phyloP scores from a whole-genome alignment of 1,140 invertebrate species.

The Heliothis virescens region DNA sequence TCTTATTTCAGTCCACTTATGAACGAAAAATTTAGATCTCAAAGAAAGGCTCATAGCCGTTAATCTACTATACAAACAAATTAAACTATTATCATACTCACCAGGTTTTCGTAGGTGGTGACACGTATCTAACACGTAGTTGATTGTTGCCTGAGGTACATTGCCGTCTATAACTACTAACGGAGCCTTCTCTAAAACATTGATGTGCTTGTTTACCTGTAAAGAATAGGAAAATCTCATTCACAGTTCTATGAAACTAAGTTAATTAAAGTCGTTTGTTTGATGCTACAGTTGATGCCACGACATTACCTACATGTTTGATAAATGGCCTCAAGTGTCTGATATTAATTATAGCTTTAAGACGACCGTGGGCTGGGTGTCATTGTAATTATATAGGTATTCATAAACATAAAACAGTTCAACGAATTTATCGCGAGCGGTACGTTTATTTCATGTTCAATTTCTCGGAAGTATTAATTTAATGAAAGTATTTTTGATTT shows the following conservation, averaged over 20 bases:
- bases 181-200: conserved; percentile 87
- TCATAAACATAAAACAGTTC: too few relatives aligned
- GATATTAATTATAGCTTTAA: conserved; percentile 6
- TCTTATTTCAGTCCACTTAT: not conserved
- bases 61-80: too few relatives aligned
- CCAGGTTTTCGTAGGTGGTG: conserved; percentile 88
- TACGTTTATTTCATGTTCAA: too few relatives aligned
- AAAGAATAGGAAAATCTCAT: conserved; percentile 13
- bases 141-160: conserved; percentile 89
- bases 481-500: too few relatives aligned
- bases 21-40: not conserved
- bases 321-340: not conserved
- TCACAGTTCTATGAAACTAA: not conserved
- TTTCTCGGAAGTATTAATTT: too few relatives aligned
- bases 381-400: not conserved
- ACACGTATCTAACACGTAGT: conserved; percentile 88
- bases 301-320: not conserved
- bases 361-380: not conserved
- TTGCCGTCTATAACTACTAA: conserved; percentile 95
- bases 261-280: conserved; percentile 8
- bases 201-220: conserved; percentile 86
- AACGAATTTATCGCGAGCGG: too few relatives aligned
- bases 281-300: not conserved
- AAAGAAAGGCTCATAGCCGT: too few relatives aligned
- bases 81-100: conserved; percentile 73